These are phyloP conservation scores for Brachionus rotundiformis DNA, from an alignment of 1,140 invertebrate genomes.

Conservation along the genomic window DNA sequence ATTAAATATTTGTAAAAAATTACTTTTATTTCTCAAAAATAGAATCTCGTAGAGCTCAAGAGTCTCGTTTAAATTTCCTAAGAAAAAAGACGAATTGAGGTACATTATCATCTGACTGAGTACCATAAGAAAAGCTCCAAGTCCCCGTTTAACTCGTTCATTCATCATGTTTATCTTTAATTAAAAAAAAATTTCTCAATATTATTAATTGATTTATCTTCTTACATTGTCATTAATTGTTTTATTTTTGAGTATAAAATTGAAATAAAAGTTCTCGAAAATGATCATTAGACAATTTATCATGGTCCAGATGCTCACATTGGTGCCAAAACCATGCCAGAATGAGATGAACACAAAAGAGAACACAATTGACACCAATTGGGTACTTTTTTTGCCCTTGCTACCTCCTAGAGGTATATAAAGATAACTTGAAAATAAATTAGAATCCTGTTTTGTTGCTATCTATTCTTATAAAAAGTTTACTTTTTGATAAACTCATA, in stretches of 20 bases:
- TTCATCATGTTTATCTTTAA: not conserved
- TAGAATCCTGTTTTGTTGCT: not conserved
- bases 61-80: conserved; percentile 19
- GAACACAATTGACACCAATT: not conserved
- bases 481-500: conserved; percentile 52
- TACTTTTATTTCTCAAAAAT: conserved; percentile 14
- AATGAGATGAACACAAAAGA: conserved; percentile 44
- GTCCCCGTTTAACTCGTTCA: not conserved
- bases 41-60: not conserved
- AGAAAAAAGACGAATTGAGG: conserved; percentile 1
- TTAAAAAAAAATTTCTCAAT: not conserved
- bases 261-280: not conserved
- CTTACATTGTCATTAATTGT: not conserved
- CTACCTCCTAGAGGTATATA: conserved; percentile 49
- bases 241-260: not conserved
- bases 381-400: not conserved
- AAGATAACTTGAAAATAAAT: conserved; percentile 11
- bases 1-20: not conserved
- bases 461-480: not conserved
- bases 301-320: conserved; percentile 13
- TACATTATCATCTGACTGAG: conserved; percentile 13
- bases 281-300: conserved; percentile 33
- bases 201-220: not conserved
- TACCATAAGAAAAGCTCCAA: not conserved
- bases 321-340: conserved; percentile 41